Evolutionary conservation across 2,888 invertebrate genomes (phyloP), one percentile per base, ranked within the genome.

Genomic region (Sicus ferrugineus): DNA sequence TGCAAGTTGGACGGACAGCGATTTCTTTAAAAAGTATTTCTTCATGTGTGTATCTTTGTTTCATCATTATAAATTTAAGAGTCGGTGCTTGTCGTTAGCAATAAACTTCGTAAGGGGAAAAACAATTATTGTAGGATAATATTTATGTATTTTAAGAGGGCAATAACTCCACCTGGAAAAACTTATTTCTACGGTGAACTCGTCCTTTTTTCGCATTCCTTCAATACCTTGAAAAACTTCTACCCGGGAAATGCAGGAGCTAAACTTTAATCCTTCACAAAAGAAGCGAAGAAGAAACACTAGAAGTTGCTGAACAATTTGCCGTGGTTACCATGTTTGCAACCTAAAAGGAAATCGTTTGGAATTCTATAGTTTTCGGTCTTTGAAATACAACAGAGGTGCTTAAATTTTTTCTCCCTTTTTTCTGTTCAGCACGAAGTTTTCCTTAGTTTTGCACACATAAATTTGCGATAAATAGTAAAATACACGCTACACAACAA

Each of bases 361-460:
- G 50, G n/a, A n/a, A 21, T 50, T 50, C 50, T 50, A 50, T n/a
- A 46, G 46, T n/a, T 46, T 46, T 46, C n/a, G 46, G n/a, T 46
- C n/a, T 46, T n/a, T 16, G 46, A 1, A 14, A 46, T n/a, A 46
- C 46, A 3, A 46, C n/a, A 16, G 46, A 5, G 46, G 5, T 2
- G 46, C n/a, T 46, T n/a, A 46, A 16, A 16, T 46, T 46, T n/a
- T 11, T 46, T 46, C n/a, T 2, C n/a, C 5, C 46, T 46, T 14
- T 2, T 46, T n/a, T 28, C 26, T 26, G 14, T 54, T 7, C 2
- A 1, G 2, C 54, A 2, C 23, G 19, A 19, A 4, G 9, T 26
- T 28, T 16, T 26, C 23, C 54, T 28, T 28, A n/a, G 42, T 42
- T 42, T 16, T 42, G 42, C 42, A 42, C 42, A 42, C 42, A n/a